A percentile compares a stretch with the other conserved stretches of the same genome.
phyloP scores from a whole-genome alignment of 1,140 invertebrate genomes.

The Hermatobates lingyangjiaoensis region DNA sequence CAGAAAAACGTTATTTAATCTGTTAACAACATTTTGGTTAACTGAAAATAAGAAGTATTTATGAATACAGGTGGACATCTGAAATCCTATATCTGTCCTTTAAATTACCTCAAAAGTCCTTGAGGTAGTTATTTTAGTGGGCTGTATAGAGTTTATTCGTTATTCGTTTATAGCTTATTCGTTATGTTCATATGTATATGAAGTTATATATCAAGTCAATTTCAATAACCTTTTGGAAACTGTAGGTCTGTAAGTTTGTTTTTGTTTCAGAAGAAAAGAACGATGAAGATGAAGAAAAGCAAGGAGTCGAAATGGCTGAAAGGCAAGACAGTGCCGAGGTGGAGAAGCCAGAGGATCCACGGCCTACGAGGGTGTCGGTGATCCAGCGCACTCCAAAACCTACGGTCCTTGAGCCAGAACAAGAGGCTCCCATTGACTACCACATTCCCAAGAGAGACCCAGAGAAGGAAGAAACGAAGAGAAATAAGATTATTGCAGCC shows the following conservation, averaged over 20 bases:
- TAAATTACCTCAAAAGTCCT: no score
- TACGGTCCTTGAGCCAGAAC: constrained; percentile 28
- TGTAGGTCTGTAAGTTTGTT: not conserved
- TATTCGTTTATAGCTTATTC: no score
- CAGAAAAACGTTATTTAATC: no score
- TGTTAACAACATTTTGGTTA: no score
- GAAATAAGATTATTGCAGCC: constrained; percentile 24
- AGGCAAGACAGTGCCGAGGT: constrained; percentile 55
- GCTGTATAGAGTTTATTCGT: no score
- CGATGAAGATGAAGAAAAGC: not conserved
- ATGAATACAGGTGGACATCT: no score
- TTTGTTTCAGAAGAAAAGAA: not conserved
- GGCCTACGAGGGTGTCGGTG: constrained; percentile 32
- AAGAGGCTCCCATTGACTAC: constrained; percentile 74
- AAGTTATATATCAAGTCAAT: no score
- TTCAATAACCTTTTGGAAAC: no score
- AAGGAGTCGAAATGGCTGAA: constrained; percentile 42
- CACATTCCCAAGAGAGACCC: constrained; percentile 52
- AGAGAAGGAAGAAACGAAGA: constrained; percentile 23
- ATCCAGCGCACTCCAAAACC: constrained; percentile 56
- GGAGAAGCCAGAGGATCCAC: constrained; percentile 29
- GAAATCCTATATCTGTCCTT: no score
- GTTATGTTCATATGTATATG: no score
- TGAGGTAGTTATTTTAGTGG: no score
- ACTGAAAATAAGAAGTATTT: no score